These are phyloP conservation scores for Pandion haliaetus DNA, from an alignment of 2,113 vertebrate species.

Conservation along the genomic window DNA sequence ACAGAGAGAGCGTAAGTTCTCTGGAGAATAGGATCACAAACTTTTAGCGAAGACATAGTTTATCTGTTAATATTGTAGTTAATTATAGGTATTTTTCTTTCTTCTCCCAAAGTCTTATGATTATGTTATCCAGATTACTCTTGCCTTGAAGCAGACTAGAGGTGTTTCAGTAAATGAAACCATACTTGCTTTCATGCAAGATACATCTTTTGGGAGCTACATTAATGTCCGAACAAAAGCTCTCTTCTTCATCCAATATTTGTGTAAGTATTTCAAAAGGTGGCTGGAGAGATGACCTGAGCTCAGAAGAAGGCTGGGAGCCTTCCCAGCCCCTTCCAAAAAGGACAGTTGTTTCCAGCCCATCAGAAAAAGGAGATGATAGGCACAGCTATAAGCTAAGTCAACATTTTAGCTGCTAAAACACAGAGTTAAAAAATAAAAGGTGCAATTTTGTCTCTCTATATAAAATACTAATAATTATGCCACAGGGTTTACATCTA, in stretches of 20 bases:
- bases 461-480: not conserved
- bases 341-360: not conserved
- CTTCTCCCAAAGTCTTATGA: not conserved
- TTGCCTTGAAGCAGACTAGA: not conserved
- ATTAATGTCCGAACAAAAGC: not conserved
- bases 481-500: not conserved
- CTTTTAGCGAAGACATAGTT: not conserved
- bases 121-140: not conserved
- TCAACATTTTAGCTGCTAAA: not conserved
- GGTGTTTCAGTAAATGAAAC: not conserved
- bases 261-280: not conserved
- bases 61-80: not conserved
- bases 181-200: not conserved
- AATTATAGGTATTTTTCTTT: not conserved
- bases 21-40: not conserved
- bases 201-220: not conserved
- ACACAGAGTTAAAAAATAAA: not conserved
- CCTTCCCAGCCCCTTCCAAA: not conserved
- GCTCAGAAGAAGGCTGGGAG: not conserved
- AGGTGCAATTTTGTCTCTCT: not conserved
- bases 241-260: not conserved
- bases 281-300: not conserved
- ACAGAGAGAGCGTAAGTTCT: not conserved
- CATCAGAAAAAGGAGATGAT: not conserved
- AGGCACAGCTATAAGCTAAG: not conserved